Conservation (phyloP, 2,888 invertebrate species). For the Poecilus cupreus region DNA sequence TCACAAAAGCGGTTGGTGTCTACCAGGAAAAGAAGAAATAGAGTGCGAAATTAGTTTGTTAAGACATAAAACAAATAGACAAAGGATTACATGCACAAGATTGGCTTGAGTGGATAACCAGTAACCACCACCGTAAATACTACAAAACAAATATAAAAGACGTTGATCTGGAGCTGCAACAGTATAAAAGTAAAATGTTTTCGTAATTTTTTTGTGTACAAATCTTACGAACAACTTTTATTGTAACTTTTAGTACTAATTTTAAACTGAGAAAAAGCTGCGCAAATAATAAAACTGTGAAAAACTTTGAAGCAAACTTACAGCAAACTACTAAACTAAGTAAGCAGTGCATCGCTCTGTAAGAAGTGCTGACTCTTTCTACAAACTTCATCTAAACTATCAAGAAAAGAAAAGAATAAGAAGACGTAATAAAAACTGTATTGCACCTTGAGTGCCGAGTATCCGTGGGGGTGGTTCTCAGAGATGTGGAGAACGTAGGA, state of each 20-base stretch:
- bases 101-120: conserved; percentile 3
- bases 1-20: conserved; percentile 23
- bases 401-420: neutral
- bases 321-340: neutral
- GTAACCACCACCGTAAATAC: conserved; percentile 14
- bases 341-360: too few species aligned
- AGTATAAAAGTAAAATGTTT: neutral
- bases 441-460: conserved; percentile 72
- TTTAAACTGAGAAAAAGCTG: too few species aligned
- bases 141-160: neutral
- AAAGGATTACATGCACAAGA: conserved; percentile 20
- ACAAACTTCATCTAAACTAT: too few species aligned
- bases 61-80: neutral
- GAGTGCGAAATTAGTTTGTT: neutral
- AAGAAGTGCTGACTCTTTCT: conserved; percentile 2
- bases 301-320: neutral
- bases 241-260: too few species aligned
- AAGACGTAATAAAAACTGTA: neutral
- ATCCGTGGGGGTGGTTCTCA: conserved; percentile 69
- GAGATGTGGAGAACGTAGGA: conserved; percentile 87
- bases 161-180: neutral
- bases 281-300: neutral
- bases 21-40: conserved; percentile 15
- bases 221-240: too few species aligned
- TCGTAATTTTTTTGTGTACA: too few species aligned